A percentile compares a stretch with the other conserved stretches of the same genome.
Evolutionary conservation across 2,797 vertebrate genomes (phyloP).

Genomic region (Scolopax bukidnonensis): DNA sequence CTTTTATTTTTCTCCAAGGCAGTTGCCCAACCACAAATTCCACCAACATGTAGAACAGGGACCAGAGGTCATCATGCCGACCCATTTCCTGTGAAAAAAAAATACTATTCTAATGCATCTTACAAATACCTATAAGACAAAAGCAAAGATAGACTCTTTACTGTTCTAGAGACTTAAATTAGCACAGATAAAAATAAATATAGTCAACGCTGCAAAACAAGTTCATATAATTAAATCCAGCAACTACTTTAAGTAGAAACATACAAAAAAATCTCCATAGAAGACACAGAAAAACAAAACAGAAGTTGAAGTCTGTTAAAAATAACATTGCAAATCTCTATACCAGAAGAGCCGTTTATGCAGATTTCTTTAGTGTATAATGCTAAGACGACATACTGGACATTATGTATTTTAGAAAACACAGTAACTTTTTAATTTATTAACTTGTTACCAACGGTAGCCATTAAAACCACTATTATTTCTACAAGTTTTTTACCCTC

Average conservation of each 20-base stretch:
- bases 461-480: background rate
- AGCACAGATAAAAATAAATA: conserved; percentile 1
- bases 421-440: background rate
- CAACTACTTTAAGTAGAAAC: background rate
- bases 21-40: conserved; percentile 96
- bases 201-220: background rate
- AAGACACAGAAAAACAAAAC: background rate
- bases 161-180: background rate
- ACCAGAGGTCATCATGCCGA: conserved; percentile 98
- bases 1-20: conserved; percentile 99
- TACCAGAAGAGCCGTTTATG: background rate
- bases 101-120: conserved; percentile 32
- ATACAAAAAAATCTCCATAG: background rate
- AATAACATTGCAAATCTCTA: background rate
- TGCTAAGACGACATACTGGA: background rate
- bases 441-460: background rate
- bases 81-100: conserved; percentile 92
- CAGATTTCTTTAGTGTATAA: background rate
- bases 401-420: background rate
- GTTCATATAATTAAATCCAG: background rate
- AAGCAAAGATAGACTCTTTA: background rate
- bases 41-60: conserved; percentile 98
- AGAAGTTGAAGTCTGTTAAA: background rate
- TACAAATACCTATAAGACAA: background rate
- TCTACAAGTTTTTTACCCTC: background rate